Conservation (phyloP, 2,888 invertebrate species). For the Lasioglossum leucozonium region DNA sequence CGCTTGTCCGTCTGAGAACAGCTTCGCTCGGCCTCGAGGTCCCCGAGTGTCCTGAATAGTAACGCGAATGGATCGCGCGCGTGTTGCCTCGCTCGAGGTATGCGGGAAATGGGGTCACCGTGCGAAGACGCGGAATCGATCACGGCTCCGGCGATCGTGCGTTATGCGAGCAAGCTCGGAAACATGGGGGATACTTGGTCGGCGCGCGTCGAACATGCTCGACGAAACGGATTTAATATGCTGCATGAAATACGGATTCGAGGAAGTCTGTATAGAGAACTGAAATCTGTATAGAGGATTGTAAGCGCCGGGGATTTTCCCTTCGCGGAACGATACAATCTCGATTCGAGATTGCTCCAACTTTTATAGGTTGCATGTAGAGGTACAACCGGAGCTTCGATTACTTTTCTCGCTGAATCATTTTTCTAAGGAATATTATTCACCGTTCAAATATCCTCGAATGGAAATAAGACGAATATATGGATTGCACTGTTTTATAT, state of each 20-base stretch:
- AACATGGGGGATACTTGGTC: neutral
- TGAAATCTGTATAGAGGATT: neutral
- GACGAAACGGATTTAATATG: neutral
- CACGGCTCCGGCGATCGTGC: neutral
- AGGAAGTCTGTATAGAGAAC: constrained; percentile 1
- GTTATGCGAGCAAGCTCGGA: neutral
- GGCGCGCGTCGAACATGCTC: neutral
- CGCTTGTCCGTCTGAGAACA: neutral
- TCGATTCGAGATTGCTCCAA: neutral
- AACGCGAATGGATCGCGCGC: neutral
- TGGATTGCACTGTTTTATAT: too few species aligned
- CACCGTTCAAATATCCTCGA: neutral
- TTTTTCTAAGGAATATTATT: neutral
- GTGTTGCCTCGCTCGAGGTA: neutral
- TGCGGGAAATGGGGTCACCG: neutral
- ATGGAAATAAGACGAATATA: neutral
- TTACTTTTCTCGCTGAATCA: neutral
- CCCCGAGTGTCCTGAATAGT: neutral
- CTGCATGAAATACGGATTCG: neutral
- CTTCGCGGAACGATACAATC: neutral
- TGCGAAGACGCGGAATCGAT: constrained; percentile 1
- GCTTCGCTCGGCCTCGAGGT: too few species aligned
- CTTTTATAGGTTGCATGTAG: neutral
- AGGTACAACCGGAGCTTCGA: neutral
- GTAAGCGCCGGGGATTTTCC: neutral